These are phyloP conservation scores for Lampris incognitus DNA, from an alignment of 2,113 vertebrate genomes.

Conservation along the genomic window DNA sequence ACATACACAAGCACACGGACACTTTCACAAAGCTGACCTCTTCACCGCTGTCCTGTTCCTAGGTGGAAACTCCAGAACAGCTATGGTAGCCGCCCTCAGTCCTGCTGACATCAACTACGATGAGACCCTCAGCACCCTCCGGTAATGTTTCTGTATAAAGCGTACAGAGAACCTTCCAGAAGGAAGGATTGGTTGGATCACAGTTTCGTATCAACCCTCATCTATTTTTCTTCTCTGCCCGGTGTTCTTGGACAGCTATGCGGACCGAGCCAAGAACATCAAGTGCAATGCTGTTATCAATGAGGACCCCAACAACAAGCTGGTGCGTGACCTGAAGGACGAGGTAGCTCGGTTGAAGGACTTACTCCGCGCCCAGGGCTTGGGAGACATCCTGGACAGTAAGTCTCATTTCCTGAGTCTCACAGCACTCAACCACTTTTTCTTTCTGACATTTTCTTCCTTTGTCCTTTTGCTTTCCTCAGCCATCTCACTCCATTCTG, in stretches of 20 bases:
- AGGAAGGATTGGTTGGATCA: background rate
- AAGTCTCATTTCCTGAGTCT: slow-evolving; percentile 76
- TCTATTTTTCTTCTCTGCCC: too few relatives aligned
- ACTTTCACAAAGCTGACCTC: background rate
- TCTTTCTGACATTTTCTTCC: slow-evolving; percentile 11
- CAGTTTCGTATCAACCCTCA: background rate
- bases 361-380: slow-evolving; percentile 93
- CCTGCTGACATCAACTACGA: slow-evolving; percentile 99
- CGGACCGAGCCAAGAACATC: slow-evolving; percentile 97
- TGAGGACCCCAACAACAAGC: slow-evolving; percentile 96
- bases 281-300: slow-evolving; percentile 99
- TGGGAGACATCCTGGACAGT: slow-evolving; percentile 99
- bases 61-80: slow-evolving; percentile 96
- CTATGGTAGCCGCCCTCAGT: slow-evolving; percentile 98
- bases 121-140: slow-evolving; percentile 98
- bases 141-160: slow-evolving; percentile 77
- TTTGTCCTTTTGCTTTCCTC: slow-evolving; percentile 36
- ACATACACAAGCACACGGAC: background rate
- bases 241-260: slow-evolving; percentile 84
- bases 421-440: slow-evolving; percentile 24
- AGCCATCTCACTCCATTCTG: slow-evolving; percentile 24
- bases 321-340: slow-evolving; percentile 97
- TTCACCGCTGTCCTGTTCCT: slow-evolving; percentile 8
- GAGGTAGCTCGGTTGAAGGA: slow-evolving; percentile 95
- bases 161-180: background rate